Percentiles rank a stretch among this genome's conserved stretches.
Conservation (phyloP, 2,888 invertebrate genomes). For the Apotomis betuletana region DNA sequence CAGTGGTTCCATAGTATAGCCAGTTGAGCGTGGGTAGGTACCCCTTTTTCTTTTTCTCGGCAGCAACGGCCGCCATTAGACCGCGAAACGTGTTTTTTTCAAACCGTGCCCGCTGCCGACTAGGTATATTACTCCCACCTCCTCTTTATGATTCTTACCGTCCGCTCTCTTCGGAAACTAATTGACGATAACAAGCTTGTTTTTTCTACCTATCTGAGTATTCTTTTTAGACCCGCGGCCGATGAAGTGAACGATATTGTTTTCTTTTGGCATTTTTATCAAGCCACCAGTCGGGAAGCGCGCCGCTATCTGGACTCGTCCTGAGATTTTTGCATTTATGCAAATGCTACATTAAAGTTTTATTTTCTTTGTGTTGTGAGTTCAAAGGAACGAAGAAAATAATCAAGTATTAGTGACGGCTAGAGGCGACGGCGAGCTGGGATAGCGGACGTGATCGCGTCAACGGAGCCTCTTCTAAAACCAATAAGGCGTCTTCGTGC, state of each 20-base stretch:
- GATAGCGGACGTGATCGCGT: slow-evolving; percentile 54
- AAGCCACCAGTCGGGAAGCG: slow-evolving; percentile 48
- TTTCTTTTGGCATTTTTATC: slow-evolving; percentile 61
- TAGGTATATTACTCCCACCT: slow-evolving; percentile 59
- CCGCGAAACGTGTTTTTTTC: slow-evolving; percentile 59
- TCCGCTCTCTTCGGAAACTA: slow-evolving; percentile 70
- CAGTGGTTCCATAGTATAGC: slow-evolving; percentile 11
- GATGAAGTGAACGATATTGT: slow-evolving; percentile 64
- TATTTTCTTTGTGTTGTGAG: slow-evolving; percentile 23
- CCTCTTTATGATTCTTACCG: slow-evolving; percentile 69
- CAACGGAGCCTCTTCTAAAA: slow-evolving; percentile 50
- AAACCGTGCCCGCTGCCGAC: slow-evolving; percentile 53
- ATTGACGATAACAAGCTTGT: slow-evolving; percentile 78
- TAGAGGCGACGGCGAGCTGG: slow-evolving; percentile 32
- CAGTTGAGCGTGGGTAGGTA: slow-evolving; percentile 53
- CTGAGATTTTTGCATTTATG: slow-evolving; percentile 49
- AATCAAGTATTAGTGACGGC: slow-evolving; percentile 34
- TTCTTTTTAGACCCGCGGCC: slow-evolving; percentile 64
- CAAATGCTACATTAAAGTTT: slow-evolving; percentile 37
- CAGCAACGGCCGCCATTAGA: slow-evolving; percentile 51
- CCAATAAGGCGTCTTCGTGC: slow-evolving; percentile 55
- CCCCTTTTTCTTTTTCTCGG: slow-evolving; percentile 59
- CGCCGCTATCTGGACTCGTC: slow-evolving; percentile 43
- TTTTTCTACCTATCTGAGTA: slow-evolving; percentile 65
- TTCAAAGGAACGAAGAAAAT: slow-evolving; percentile 30